Base-by-base conservation (phyloP, 2,113 vertebrate genomes). In the Mirza zaza region DNA sequence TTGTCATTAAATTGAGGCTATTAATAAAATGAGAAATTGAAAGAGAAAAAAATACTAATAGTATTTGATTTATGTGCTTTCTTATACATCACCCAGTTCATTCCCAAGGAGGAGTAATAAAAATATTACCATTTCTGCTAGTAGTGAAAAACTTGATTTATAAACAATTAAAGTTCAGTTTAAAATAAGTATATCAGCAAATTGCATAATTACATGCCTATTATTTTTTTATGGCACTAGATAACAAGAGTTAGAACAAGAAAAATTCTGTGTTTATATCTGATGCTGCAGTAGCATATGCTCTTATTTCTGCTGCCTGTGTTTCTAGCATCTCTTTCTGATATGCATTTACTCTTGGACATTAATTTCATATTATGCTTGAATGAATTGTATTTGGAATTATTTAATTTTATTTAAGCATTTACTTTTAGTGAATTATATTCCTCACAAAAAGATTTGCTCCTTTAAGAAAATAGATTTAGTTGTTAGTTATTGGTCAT, bases 111-210 rank as follows among this genome's bases (percentile, higher is more conserved):
- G 39, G 27, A 45, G 20, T 39, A 65, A 57, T 52, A 71, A 42
- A 82, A 95, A 85, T 42, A 34, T 4, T 32, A 2, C 20, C 39
- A 67, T 93, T 90, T 91, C 29, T 90, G 15, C 6, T 45, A 25
- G 12, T 52, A 73, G 59, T 52, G 3, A 90, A 84, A 87, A 91
- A 21, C 6, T 92, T 96, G 76, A 89, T 45, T 92, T 81, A 63
- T 42, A 48, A 84, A 81, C 42, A 87, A 17, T 34, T 55, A 95
- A 90, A 65, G 76, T 82, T 29, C 2, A 39, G 8, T 83, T 75
- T 83, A 94, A 86, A 95, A 68, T 96, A 93, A 94, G 55, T 48
- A n/a, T 70, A 82, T 61, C 29, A 50, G n/a, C 39, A 82, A 92
- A 42, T 55, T 63, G 4, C 45, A 76, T 92, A 86, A 90, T 96